These are phyloP conservation scores for Cyrtorhinus lividipennis DNA, from an alignment of 1,140 invertebrate species.

Conservation along the genomic window DNA sequence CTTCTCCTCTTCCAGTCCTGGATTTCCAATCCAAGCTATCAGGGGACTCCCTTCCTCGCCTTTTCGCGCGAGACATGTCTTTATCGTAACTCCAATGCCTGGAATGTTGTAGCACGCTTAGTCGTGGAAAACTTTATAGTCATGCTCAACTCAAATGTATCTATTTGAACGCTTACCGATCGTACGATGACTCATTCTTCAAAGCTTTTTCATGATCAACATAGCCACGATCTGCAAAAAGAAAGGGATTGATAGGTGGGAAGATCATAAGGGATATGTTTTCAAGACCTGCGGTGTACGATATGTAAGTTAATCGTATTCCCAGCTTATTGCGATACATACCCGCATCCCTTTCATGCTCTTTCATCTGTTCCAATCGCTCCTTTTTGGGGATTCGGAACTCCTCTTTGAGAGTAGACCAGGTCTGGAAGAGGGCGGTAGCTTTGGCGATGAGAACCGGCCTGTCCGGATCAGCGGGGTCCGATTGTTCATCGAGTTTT, in stretches of 20 bases:
- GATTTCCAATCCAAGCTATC: background rate
- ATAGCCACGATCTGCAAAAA: constrained; percentile 35
- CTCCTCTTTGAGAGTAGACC: constrained; percentile 70
- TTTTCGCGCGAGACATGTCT: constrained; percentile 12
- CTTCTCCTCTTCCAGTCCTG: background rate
- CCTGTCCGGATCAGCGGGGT: constrained; percentile 3
- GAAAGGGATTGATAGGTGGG: constrained; percentile 10
- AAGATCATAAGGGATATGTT: background rate
- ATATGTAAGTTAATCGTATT: background rate
- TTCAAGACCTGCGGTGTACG: background rate
- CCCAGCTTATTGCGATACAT: constrained; percentile 13
- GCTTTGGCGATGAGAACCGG: constrained; percentile 33
- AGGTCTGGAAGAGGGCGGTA: constrained; percentile 49
- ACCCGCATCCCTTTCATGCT: constrained; percentile 76
- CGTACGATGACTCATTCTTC: constrained; percentile 31
- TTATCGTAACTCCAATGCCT: constrained; percentile 27
- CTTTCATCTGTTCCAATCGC: constrained; percentile 80
- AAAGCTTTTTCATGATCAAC: constrained; percentile 34
- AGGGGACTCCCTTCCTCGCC: background rate
- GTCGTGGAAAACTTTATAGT: too few species aligned
- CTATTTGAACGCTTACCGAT: constrained; percentile 31
- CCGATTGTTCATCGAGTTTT: background rate
- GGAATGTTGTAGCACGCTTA: too few species aligned
- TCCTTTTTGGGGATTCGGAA: constrained; percentile 94
- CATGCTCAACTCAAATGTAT: too few species aligned